Percentiles rank a stretch among this genome's conserved stretches.
phyloP scores from a whole-genome alignment of 2,113 vertebrate species.

The Pelobates fuscus region DNA sequence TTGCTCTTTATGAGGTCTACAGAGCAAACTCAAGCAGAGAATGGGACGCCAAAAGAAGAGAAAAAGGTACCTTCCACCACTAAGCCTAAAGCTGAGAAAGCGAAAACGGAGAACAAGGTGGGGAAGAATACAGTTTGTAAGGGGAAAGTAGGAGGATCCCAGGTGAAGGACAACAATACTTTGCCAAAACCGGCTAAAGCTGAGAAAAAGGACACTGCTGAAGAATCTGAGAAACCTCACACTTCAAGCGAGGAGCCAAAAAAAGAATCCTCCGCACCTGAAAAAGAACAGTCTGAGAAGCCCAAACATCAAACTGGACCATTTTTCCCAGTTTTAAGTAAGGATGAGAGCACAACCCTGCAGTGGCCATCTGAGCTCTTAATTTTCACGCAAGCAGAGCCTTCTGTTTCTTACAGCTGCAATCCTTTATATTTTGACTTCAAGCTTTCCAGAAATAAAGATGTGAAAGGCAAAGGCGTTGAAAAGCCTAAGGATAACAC shows the following conservation, averaged over 20 bases:
- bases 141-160: background rate
- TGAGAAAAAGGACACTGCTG: constrained; percentile 52
- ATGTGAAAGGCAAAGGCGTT: constrained; percentile 66
- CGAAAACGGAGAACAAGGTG: constrained; percentile 62
- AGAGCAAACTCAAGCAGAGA: constrained; percentile 79
- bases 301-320: constrained; percentile 85
- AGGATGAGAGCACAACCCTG: constrained; percentile 93
- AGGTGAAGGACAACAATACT: constrained; percentile 60
- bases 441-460: constrained; percentile 92
- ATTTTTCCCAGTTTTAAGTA: constrained; percentile 93
- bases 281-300: constrained; percentile 67
- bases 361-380: constrained; percentile 98
- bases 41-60: constrained; percentile 59
- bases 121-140: constrained; percentile 55
- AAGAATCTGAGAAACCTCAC: constrained; percentile 42
- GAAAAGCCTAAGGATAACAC: constrained; percentile 65
- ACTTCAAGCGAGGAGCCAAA: constrained; percentile 39
- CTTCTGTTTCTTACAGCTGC: constrained; percentile 93
- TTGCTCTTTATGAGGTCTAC: constrained; percentile 95
- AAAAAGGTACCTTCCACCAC: constrained; percentile 67
- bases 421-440: constrained; percentile 98
- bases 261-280: constrained; percentile 58
- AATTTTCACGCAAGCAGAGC: constrained; percentile 89
- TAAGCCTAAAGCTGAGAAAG: constrained; percentile 60
- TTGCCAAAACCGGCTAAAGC: constrained; percentile 51